Evolutionary conservation across 2,888 invertebrate species (phyloP).

Genomic region (Athalia cordata): DNA sequence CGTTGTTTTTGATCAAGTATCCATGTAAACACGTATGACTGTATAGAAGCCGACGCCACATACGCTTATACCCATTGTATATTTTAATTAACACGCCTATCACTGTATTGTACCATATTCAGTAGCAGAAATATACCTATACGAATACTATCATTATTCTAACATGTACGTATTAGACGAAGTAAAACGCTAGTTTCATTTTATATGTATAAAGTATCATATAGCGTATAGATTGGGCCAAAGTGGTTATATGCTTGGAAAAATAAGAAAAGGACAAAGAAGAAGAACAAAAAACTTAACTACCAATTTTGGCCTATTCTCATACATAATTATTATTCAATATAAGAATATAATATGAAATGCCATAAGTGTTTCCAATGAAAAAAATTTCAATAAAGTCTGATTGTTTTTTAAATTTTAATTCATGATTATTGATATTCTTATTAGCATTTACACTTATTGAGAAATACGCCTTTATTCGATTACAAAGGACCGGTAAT

Average conservation of each 20-base stretch:
- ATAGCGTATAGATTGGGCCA: constrained; percentile 25
- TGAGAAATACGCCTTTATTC: constrained; percentile 34
- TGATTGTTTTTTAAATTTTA: constrained; percentile 52
- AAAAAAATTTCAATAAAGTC: constrained; percentile 50
- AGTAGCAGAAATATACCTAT: constrained; percentile 16
- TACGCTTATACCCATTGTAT: constrained; percentile 26
- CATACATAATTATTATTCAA: constrained; percentile 20
- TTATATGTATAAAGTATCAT: constrained; percentile 29
- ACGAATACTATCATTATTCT: constrained; percentile 35
- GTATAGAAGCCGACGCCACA: constrained; percentile 30
- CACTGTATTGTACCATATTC: constrained; percentile 41
- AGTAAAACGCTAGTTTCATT: constrained; percentile 41
- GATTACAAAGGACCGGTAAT: too few relatives aligned
- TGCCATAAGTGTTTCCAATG: constrained; percentile 55
- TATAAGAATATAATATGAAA: constrained; percentile 45
- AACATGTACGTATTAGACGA: constrained; percentile 16
- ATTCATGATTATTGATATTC: constrained; percentile 32
- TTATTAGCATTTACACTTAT: constrained; percentile 22
- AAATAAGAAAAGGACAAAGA: neutral
- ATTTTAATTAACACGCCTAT: constrained; percentile 15
- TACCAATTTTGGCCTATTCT: constrained; percentile 23
- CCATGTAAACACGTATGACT: neutral
- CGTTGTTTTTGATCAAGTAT: neutral
- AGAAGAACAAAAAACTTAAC: neutral
- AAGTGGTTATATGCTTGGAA: neutral